Conservation (phyloP, 1,140 invertebrate genomes). For the Cherax quadricarinatus region DNA sequence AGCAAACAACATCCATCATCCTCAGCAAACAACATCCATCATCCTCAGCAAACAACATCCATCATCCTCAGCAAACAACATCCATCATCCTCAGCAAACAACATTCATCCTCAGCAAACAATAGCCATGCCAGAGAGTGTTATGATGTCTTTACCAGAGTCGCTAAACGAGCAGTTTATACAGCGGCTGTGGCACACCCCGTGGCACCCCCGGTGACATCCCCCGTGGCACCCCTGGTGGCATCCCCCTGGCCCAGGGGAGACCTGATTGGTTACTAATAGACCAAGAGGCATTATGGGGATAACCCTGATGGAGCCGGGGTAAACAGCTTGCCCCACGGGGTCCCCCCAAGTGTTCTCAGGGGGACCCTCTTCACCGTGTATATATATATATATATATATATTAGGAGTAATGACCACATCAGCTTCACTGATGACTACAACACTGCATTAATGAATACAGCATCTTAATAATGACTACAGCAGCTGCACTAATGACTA, state of each 20-base stretch:
- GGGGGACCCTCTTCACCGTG: not conserved
- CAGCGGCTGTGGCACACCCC: constrained; percentile 33
- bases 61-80: too few relatives aligned
- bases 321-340: not conserved
- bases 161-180: constrained; percentile 45
- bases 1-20: constrained; percentile 19
- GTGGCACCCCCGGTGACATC: too few relatives aligned
- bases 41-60: too few relatives aligned
- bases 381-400: too few relatives aligned
- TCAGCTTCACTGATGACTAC: too few relatives aligned
- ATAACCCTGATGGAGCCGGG: constrained; percentile 20
- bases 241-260: constrained; percentile 5
- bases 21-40: constrained; percentile 41
- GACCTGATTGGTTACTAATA: constrained; percentile 55
- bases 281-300: constrained; percentile 40
- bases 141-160: constrained; percentile 45
- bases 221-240: too few relatives aligned
- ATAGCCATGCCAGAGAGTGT: constrained; percentile 46
- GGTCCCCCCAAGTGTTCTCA: not conserved
- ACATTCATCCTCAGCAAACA: constrained; percentile 25
- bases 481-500: too few relatives aligned
- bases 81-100: too few relatives aligned
- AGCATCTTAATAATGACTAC: too few relatives aligned
- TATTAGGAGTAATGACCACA: too few relatives aligned
- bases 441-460: too few relatives aligned